Evolutionary conservation across 2,113 vertebrate genomes (phyloP).

Genomic region (Centropus bengalensis): DNA sequence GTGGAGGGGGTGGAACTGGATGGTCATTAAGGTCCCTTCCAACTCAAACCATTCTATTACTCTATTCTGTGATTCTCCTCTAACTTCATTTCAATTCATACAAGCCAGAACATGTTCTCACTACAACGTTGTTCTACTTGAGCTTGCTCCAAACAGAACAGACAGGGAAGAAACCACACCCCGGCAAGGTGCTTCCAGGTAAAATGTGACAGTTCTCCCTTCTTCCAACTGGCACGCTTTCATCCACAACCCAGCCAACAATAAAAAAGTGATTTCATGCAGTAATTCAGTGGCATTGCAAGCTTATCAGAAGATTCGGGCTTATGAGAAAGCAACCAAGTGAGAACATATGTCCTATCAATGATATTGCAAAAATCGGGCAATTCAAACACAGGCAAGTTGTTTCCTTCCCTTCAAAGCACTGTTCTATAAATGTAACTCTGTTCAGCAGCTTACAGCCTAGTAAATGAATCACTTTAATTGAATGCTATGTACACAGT

Average conservation of each 20-base stretch:
- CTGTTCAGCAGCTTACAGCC: conserved; percentile 71
- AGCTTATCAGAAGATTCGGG: conserved; percentile 63
- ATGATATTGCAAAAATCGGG: conserved; percentile 82
- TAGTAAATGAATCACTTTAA: conserved; percentile 92
- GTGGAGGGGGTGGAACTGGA: no score
- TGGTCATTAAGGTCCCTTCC: no score
- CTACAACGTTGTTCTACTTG: fast-evolving
- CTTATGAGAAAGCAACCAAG: conserved; percentile 78
- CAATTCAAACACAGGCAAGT: conserved; percentile 86
- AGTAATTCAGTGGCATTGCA: background rate
- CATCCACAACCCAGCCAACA: background rate
- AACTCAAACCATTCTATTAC: no score
- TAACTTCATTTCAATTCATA: no score
- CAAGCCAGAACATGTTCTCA: background rate
- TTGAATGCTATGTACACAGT: conserved; percentile 91
- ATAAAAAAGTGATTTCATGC: background rate
- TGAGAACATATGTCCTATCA: conserved; percentile 87
- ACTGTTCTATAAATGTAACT: conserved; percentile 79
- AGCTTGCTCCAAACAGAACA: background rate
- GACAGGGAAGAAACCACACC: background rate
- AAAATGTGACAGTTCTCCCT: background rate
- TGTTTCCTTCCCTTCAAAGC: conserved; percentile 78
- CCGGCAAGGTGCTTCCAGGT: background rate
- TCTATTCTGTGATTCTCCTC: no score
- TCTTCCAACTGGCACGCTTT: background rate